Evolutionary conservation across 2,888 invertebrate genomes (phyloP).

Genomic region (Lacanobia wlatinum): DNA sequence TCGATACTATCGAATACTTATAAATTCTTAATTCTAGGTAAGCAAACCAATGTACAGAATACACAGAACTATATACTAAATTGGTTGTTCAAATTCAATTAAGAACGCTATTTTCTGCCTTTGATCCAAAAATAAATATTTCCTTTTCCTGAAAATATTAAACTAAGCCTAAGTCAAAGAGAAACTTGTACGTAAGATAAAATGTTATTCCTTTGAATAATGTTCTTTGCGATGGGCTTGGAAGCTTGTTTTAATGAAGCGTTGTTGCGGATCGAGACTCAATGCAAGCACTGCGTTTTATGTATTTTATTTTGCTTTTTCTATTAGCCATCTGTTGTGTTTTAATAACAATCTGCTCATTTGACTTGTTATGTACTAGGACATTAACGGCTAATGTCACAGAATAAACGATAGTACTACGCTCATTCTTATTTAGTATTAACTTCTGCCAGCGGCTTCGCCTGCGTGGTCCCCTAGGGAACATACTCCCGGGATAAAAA

Average conservation of each 20-base stretch:
- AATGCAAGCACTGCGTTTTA: neutral
- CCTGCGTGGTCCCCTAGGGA: no score
- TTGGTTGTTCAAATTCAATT: neutral
- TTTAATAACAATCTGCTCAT: neutral
- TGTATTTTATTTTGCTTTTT: neutral
- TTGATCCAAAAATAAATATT: neutral
- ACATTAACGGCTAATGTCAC: neutral
- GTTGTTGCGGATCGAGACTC: neutral
- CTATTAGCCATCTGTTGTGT: neutral
- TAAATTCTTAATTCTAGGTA: neutral
- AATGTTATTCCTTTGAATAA: neutral
- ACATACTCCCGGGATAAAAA: no score
- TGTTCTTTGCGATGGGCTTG: neutral
- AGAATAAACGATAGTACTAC: neutral
- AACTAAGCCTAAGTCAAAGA: neutral
- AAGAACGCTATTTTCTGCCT: neutral
- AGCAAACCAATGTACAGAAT: neutral
- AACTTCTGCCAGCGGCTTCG: no score
- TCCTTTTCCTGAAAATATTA: neutral
- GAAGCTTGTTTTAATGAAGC: neutral
- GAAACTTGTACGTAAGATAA: neutral
- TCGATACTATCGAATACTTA: neutral
- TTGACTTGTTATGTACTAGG: neutral
- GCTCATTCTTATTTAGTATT: no score
- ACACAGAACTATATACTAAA: neutral